phyloP scores from a whole-genome alignment of 1,140 invertebrate genomes.

The Drosophila chauvacae region DNA sequence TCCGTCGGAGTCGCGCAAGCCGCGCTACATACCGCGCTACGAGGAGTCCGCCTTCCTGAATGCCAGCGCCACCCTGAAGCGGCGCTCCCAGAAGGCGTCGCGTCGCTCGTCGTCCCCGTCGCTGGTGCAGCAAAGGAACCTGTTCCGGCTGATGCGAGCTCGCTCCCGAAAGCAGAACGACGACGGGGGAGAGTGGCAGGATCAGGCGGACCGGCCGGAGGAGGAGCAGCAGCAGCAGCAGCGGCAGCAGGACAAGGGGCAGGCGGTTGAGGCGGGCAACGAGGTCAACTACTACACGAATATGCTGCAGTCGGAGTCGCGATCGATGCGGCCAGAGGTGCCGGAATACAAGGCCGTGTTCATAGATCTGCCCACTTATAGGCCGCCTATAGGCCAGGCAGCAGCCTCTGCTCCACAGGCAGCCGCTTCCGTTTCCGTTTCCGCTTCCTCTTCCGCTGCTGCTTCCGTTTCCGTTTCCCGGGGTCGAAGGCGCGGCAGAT shows the following conservation, averaged over 20 bases:
- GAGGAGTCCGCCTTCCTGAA: slow-evolving; percentile 70
- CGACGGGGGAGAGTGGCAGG: not conserved
- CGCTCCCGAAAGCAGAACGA: slow-evolving; percentile 41
- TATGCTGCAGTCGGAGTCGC: slow-evolving; percentile 61
- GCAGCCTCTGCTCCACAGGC: not conserved
- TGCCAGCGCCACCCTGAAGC: slow-evolving; percentile 9
- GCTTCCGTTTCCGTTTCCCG: slow-evolving; percentile 9
- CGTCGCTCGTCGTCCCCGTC: slow-evolving; percentile 27
- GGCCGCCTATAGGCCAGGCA: slow-evolving; percentile 42
- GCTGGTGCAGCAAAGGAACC: slow-evolving; percentile 61
- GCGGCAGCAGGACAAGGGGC: not conserved
- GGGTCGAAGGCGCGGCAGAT: slow-evolving; percentile 46
- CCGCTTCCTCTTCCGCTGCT: slow-evolving; percentile 1
- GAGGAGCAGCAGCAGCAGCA: not conserved
- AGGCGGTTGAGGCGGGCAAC: slow-evolving; percentile 7
- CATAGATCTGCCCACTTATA: slow-evolving; percentile 80
- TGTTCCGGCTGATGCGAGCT: slow-evolving; percentile 64
- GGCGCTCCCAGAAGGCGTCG: slow-evolving; percentile 1
- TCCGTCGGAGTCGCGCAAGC: slow-evolving; percentile 61
- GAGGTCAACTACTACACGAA: slow-evolving; percentile 79
- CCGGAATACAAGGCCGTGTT: slow-evolving; percentile 75
- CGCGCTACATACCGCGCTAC: slow-evolving; percentile 82
- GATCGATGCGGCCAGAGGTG: slow-evolving; percentile 72
- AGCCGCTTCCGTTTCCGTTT: not conserved
- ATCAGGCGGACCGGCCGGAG: not conserved